Base-by-base conservation (phyloP, 2,888 invertebrate species). In the Flexamia atlantica region DNA sequence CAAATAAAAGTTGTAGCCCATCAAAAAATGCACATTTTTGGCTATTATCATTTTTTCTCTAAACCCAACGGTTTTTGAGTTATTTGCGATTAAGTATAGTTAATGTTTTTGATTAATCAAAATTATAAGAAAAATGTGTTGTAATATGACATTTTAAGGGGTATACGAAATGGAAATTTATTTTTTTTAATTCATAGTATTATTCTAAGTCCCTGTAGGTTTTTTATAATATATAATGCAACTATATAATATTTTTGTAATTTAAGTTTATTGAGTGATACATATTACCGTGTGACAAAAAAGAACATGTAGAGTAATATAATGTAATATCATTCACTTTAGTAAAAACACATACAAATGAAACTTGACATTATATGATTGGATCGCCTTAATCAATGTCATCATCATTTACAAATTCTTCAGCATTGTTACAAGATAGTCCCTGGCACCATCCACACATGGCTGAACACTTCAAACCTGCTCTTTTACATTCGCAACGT, bases 391-490 rank as follows among this genome's bases (percentile, higher is more conserved):
- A n/a, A n/a, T n/a, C n/a, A n/a, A n/a, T n/a, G n/a, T n/a, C n/a
- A n/a, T n/a, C n/a, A n/a, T 57, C 57, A 23, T 57, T 57, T 3
- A 57, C 20, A 57, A 57, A 20, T 20, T 57, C 57, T 57, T 57
- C 57, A 3, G 20, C 57, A 57, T 57, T 57, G 57, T 3, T 57
- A 36, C 32, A 68, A 28, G 32, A 32, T 17, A 68, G 5, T 68
- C 68, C 68, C 30, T 68, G 30, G 68, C 68, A 68, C 4, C n/a
- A 36, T 36, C 36, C 68, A 68, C 32, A 68, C 68, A 68, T 68
- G 30, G 68, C 30, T 68, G 30, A 68, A 36, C 68, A 68, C 14
- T 68, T 30, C 5, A 68, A 68, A 17, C 36, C 68, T 68, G 36
- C 32, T 36, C 36, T 68, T 30, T 2, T 1, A 36, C 68, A 68